Evolutionary conservation across 2,888 invertebrate species (phyloP).

Genomic region (Melieria crassipennis): DNA sequence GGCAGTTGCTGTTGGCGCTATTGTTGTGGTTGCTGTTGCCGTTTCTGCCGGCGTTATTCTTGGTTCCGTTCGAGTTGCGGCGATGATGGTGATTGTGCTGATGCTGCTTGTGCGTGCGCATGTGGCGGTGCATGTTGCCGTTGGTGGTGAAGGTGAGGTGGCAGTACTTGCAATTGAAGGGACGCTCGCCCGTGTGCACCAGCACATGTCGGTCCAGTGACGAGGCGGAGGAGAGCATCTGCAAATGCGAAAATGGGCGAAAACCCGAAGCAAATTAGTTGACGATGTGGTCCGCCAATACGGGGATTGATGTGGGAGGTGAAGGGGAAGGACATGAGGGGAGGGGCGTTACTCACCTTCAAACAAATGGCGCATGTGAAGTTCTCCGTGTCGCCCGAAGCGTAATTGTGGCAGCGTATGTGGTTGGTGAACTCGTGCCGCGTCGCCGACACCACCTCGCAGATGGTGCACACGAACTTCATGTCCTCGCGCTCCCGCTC

Average conservation of each 20-base stretch:
- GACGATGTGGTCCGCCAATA: background rate
- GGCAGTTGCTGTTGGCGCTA: constrained; percentile 40
- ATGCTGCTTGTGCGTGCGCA: constrained; percentile 75
- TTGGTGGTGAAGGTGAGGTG: constrained; percentile 85
- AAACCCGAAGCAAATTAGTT: constrained; percentile 15
- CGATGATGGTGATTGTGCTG: constrained; percentile 60
- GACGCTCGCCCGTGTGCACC: constrained; percentile 82
- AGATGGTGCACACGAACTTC: constrained; percentile 73
- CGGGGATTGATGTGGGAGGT: background rate
- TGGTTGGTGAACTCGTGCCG: constrained; percentile 77
- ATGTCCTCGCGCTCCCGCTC: constrained; percentile 64
- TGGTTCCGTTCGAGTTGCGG: constrained; percentile 53
- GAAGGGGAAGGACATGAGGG: constrained; percentile 13
- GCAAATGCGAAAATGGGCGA: background rate
- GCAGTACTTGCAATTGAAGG: constrained; percentile 82
- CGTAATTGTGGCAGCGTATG: constrained; percentile 74
- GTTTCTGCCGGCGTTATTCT: constrained; percentile 40
- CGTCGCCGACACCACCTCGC: constrained; percentile 71
- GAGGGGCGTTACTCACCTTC: constrained; percentile 58
- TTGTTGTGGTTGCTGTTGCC: constrained; percentile 37
- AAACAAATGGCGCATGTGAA: constrained; percentile 66
- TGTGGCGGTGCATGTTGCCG: constrained; percentile 86
- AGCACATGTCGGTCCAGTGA: constrained; percentile 83
- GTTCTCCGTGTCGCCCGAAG: constrained; percentile 66
- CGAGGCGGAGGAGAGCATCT: constrained; percentile 80